Conservation (phyloP, 2,797 vertebrate genomes). For the Vespertilio murinus region DNA sequence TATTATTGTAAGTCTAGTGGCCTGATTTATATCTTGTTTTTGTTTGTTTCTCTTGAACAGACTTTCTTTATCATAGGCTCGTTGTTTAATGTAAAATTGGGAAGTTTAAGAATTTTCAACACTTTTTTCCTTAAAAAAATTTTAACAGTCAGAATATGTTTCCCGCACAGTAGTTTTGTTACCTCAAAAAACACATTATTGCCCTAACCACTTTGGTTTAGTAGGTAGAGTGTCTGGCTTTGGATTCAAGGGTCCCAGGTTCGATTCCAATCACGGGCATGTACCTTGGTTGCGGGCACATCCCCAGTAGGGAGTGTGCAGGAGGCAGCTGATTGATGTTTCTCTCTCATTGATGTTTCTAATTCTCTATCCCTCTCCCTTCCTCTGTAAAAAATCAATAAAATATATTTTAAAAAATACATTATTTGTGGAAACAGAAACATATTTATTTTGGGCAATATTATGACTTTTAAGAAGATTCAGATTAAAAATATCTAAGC, state of each 20-base stretch:
- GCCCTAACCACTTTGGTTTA: too few species aligned
- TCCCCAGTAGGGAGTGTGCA: too few species aligned
- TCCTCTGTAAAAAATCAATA: too few species aligned
- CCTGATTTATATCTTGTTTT: constrained; percentile 62
- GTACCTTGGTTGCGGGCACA: too few species aligned
- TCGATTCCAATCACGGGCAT: too few species aligned
- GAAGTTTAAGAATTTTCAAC: constrained; percentile 28
- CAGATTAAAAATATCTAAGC: background rate
- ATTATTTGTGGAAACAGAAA: background rate
- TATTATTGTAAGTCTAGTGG: constrained; percentile 58
- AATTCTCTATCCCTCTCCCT: too few species aligned
- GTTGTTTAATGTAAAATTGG: constrained; percentile 51
- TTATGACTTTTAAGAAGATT: background rate
- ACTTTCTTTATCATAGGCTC: constrained; percentile 11
- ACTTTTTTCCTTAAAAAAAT: background rate
- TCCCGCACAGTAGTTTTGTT: constrained; percentile 14
- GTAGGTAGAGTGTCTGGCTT: too few species aligned
- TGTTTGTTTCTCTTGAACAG: constrained; percentile 60
- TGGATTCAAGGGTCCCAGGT: too few species aligned
- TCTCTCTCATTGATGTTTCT: too few species aligned
- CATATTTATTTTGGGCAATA: background rate
- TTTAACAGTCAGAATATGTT: constrained; percentile 37
- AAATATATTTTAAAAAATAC: background rate
- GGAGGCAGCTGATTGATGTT: too few species aligned
- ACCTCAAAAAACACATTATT: background rate